Evolutionary conservation across 2,797 vertebrate genomes (phyloP).

Genomic region (Scleropages formosus): DNA sequence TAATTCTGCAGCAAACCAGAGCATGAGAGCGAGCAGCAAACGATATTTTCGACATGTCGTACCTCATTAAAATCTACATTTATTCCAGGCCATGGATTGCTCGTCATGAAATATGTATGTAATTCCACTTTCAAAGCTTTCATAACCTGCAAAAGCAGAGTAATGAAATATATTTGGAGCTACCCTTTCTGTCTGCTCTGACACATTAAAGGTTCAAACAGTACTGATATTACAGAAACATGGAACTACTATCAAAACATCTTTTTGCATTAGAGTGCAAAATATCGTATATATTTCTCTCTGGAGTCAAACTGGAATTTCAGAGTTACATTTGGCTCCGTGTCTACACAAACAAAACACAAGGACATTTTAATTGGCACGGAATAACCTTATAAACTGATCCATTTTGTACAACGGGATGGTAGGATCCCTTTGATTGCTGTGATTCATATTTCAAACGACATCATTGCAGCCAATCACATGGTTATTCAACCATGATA

Average conservation of each 20-base stretch:
- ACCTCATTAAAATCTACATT: conserved; percentile 12
- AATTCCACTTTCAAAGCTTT: conserved; percentile 27
- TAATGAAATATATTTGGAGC: background rate
- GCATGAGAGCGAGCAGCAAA: background rate
- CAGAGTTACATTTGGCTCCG: no score
- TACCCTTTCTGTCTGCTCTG: background rate
- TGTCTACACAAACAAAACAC: no score
- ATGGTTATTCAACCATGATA: no score
- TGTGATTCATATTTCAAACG: no score
- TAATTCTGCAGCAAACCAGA: background rate
- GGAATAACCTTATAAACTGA: no score
- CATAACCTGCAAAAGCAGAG: background rate
- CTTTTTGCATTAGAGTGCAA: no score
- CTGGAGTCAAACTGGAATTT: no score
- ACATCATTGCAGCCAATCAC: no score
- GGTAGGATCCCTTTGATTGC: no score
- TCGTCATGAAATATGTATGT: conserved; percentile 16
- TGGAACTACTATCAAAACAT: background rate
- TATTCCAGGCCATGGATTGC: background rate
- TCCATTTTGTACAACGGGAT: no score
- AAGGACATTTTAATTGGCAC: no score
- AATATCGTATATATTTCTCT: no score
- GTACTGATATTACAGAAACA: background rate
- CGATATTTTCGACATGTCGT: background rate
- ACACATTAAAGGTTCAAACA: conserved; percentile 10